Conservation (phyloP, 2,888 invertebrate species). For the Colostygia pectinataria region DNA sequence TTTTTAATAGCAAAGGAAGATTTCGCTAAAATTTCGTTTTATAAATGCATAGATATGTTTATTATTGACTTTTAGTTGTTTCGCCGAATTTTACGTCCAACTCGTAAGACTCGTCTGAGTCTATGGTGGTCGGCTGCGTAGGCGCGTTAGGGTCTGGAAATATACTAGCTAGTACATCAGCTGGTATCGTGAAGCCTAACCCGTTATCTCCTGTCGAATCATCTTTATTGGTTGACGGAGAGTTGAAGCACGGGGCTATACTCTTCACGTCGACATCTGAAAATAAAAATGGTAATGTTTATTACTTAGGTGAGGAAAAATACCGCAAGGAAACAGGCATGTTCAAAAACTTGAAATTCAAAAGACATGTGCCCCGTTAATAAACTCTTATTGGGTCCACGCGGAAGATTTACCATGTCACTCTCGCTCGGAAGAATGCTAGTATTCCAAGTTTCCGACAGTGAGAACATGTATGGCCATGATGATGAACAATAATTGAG, state of each 20-base stretch:
- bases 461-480: no score
- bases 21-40: no score
- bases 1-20: no score
- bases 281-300: background rate
- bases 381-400: no score
- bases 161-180: constrained; percentile 8
- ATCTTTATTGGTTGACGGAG: background rate
- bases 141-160: constrained; percentile 5
- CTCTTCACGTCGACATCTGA: constrained; percentile 14
- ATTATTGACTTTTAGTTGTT: background rate
- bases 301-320: no score
- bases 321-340: no score
- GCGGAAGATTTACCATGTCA: no score
- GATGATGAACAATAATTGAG: no score
- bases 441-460: no score
- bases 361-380: no score
- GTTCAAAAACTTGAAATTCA: no score
- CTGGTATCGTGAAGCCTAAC: constrained; percentile 13
- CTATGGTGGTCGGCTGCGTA: background rate
- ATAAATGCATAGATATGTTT: background rate
- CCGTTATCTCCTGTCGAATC: background rate
- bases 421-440: no score
- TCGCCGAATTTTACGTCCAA: constrained; percentile 18
- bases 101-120: constrained; percentile 7
- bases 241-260: background rate